phyloP scores from a whole-genome alignment of 2,888 invertebrate genomes.

The Lycaena phlaeas region DNA sequence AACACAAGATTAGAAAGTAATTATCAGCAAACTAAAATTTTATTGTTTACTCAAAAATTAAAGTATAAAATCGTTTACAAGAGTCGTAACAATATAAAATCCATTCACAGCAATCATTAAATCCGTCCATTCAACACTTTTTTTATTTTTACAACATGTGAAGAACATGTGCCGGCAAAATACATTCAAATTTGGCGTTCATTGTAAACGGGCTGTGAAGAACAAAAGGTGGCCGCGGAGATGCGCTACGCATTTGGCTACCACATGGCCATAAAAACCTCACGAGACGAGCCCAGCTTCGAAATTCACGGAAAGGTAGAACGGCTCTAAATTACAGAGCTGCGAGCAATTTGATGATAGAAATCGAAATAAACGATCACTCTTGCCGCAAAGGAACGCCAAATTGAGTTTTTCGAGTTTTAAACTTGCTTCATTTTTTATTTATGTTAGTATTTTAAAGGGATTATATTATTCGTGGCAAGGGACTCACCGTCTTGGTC shows the following conservation, averaged over 20 bases:
- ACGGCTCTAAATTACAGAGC: constrained; percentile 20
- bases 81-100: constrained; percentile 17
- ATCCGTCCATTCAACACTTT: constrained; percentile 28
- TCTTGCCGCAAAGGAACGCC: too few species aligned
- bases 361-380: too few species aligned
- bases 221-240: constrained; percentile 26
- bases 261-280: constrained; percentile 52
- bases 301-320: constrained; percentile 31
- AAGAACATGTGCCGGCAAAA: constrained; percentile 30
- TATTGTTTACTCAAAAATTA: constrained; percentile 3
- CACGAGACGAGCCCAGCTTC: constrained; percentile 26
- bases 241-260: constrained; percentile 43
- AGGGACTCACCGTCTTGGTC: too few species aligned
- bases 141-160: constrained; percentile 27
- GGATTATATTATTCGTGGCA: too few species aligned
- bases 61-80: constrained; percentile 19
- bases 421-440: too few species aligned
- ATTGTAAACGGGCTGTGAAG: constrained; percentile 28
- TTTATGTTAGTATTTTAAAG: too few species aligned
- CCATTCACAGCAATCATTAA: constrained; percentile 24
- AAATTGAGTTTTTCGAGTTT: too few species aligned
- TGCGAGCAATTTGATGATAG: background rate
- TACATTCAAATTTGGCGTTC: constrained; percentile 32
- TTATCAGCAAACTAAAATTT: background rate
- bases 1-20: too few species aligned